phyloP scores from a whole-genome alignment of 2,113 vertebrate genomes.

The Pipa parva region DNA sequence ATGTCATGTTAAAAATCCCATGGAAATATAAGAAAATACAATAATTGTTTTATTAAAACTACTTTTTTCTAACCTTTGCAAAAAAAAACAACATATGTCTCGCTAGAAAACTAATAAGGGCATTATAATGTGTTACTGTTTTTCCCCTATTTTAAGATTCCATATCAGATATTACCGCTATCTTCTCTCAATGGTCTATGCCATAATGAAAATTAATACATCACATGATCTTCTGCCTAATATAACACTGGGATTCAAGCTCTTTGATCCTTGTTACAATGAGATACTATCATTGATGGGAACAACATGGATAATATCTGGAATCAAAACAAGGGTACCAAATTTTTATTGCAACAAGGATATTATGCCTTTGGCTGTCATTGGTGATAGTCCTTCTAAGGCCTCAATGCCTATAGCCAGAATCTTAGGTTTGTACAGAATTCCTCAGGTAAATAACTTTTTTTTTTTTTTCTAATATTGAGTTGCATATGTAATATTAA shows the following conservation, averaged over 20 bases:
- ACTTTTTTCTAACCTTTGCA: no score
- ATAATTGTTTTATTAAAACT: no score
- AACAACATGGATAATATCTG: conserved; percentile 24
- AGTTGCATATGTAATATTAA: no score
- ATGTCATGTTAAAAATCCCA: no score
- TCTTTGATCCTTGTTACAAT: conserved; percentile 27
- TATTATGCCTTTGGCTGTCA: conserved; percentile 2
- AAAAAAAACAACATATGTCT: no score
- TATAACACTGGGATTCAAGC: conserved; percentile 23
- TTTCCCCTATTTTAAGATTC: not conserved
- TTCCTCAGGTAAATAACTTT: conserved; percentile 25
- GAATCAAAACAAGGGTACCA: conserved; percentile 9
- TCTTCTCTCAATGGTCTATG: conserved; percentile 19
- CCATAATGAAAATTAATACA: conserved; percentile 20
- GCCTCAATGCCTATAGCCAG: conserved; percentile 25
- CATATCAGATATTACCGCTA: conserved; percentile 30
- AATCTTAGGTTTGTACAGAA: conserved; percentile 26
- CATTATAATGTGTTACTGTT: no score
- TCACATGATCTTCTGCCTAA: conserved; percentile 21
- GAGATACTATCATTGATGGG: conserved; percentile 4
- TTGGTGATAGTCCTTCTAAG: conserved; percentile 18
- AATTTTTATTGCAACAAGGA: conserved; percentile 11
- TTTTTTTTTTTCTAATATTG: no score
- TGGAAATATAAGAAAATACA: no score
- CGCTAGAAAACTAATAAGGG: no score